Percentiles rank a stretch among this genome's conserved stretches.
Evolutionary conservation across 2,797 vertebrate genomes (phyloP).

Genomic region (Sebastes diploproa): DNA sequence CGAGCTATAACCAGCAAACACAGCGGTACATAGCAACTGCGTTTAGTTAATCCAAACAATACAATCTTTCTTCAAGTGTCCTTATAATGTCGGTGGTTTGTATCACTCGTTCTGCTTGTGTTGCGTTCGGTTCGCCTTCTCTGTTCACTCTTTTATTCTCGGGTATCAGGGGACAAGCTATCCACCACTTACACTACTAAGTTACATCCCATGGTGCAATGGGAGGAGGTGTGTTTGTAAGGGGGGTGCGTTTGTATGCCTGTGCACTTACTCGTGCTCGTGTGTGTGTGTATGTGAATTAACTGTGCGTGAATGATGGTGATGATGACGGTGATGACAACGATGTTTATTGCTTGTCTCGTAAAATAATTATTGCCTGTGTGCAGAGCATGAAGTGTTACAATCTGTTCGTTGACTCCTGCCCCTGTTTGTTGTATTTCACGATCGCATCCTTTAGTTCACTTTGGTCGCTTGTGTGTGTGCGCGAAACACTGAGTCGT

Average conservation of each 20-base stretch:
- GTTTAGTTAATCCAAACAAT: constrained; percentile 76
- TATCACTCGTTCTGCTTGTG: constrained; percentile 53
- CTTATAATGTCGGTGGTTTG: constrained; percentile 75
- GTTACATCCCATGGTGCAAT: constrained; percentile 51
- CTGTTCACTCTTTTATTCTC: constrained; percentile 16
- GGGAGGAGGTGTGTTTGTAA: constrained; percentile 42
- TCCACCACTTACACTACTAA: constrained; percentile 38
- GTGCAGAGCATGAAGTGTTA: constrained; percentile 72
- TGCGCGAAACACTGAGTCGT: constrained; percentile 44
- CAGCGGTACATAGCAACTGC: constrained; percentile 72
- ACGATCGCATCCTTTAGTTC: constrained; percentile 14
- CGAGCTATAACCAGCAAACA: constrained; percentile 74
- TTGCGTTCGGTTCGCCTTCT: constrained; percentile 59
- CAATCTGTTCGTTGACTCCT: constrained; percentile 65
- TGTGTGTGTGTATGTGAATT: constrained; percentile 37
- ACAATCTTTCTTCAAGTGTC: constrained; percentile 86
- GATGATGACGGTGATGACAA: constrained; percentile 30
- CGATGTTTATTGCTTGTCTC: constrained; percentile 56
- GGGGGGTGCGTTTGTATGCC: constrained; percentile 34
- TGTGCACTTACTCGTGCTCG: constrained; percentile 23
- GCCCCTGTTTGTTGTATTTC: constrained; percentile 31
- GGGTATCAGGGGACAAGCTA: constrained; percentile 53
- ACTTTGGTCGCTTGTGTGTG: constrained; percentile 27
- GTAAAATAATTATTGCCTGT: constrained; percentile 42
- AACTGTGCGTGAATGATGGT: constrained; percentile 37